Conservation (phyloP, 1,140 invertebrate species). For the Parapsyche elsis region DNA sequence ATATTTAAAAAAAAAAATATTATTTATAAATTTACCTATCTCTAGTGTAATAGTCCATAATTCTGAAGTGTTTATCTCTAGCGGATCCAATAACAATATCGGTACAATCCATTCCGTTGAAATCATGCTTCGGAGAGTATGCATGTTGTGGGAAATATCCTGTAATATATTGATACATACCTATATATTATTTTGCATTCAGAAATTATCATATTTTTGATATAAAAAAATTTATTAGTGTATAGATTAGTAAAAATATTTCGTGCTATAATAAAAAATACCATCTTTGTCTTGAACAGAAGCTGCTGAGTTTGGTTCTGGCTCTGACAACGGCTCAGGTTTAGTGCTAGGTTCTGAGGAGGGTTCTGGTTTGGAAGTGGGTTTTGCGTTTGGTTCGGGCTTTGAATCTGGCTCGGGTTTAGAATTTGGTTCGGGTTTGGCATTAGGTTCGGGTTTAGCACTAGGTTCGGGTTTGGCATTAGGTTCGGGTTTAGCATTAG, state of each 20-base stretch:
- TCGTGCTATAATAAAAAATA: constrained; percentile 25
- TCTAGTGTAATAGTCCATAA: constrained; percentile 92
- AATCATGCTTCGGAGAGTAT: constrained; percentile 83
- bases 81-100: constrained; percentile 93
- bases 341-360: constrained; percentile 56
- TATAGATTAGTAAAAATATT: constrained; percentile 22
- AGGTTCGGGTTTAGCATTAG: constrained; percentile 52
- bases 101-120: constrained; percentile 95
- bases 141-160: constrained; percentile 69
- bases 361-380: constrained; percentile 56
- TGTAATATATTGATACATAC: constrained; percentile 53
- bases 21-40: constrained; percentile 75
- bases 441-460: constrained; percentile 60
- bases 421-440: constrained; percentile 59
- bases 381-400: constrained; percentile 59
- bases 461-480: constrained; percentile 64
- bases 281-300: constrained; percentile 46
- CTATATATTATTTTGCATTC: not conserved
- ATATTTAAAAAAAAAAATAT: constrained; percentile 15
- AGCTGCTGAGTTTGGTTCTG: constrained; percentile 58
- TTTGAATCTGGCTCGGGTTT: constrained; percentile 62
- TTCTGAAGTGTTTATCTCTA: constrained; percentile 79
- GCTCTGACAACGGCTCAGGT: constrained; percentile 59
- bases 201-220: not conserved
- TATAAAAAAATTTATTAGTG: not conserved